phyloP scores from a whole-genome alignment of 2,888 invertebrate species.

The Lamellibrachia satsuma region DNA sequence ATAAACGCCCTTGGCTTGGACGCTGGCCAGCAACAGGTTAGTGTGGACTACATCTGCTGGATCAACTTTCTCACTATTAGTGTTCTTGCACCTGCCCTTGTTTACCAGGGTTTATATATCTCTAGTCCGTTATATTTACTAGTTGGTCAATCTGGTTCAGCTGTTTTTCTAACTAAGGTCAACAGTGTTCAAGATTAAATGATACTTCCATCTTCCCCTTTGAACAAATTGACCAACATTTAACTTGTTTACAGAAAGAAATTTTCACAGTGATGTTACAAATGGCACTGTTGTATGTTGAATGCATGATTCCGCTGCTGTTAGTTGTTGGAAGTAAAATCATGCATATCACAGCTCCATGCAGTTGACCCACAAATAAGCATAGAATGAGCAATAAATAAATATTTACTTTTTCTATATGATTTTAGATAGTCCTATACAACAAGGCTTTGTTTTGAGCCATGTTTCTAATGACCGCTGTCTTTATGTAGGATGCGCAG shows the following conservation, averaged over 20 bases:
- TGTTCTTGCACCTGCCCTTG: background rate
- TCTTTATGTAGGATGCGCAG: conserved; percentile 70
- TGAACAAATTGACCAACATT: background rate
- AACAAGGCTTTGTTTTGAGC: background rate
- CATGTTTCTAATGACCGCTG: background rate
- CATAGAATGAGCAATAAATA: too few relatives aligned
- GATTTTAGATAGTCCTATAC: background rate
- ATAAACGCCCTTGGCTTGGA: conserved; percentile 71
- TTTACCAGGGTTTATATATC: too few relatives aligned
- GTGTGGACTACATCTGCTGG: conserved; percentile 2
- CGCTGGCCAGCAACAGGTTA: conserved; percentile 70
- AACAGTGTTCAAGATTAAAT: background rate
- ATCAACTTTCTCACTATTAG: background rate
- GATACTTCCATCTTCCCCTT: background rate
- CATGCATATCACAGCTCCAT: background rate
- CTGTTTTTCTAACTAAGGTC: background rate
- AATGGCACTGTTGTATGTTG: background rate
- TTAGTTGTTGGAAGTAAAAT: background rate
- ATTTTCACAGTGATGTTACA: background rate
- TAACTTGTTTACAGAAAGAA: background rate
- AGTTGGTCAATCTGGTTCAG: background rate
- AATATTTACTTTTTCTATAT: background rate
- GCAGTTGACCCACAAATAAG: too few relatives aligned
- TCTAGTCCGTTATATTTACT: background rate
- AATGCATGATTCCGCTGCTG: background rate